Base-by-base conservation (phyloP, 2,113 vertebrate genomes). In the Elephantulus edwardii region DNA sequence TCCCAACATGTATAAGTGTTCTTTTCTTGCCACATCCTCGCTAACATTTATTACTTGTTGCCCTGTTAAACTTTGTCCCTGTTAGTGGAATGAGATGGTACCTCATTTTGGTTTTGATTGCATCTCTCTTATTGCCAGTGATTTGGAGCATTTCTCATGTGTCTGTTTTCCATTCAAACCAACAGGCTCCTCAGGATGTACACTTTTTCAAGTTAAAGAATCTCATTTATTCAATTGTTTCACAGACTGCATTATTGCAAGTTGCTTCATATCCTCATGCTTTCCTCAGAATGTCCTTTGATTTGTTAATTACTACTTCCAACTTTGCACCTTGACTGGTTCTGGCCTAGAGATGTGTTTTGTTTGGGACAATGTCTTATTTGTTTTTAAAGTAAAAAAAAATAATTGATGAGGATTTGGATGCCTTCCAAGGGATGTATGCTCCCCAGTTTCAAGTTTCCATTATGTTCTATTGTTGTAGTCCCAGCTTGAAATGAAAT, bases 221-320 rank as follows among this genome's bases (percentile, higher is more conserved):
- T 46, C 40, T 16, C 35, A 46, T 16, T 66, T 76, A 50, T 9
- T 77, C 33, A 46, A 3, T 54, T 46, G 20, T 64, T 82, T 46
- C 38, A 35, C 44, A 8, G 5, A 42, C 85, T 12, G 11, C 54
- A 56, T 16, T 8, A 1, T 13, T 38, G 4, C 58, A 54, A 40
- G 16, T 83, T 60, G 52, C 42, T 91, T 85, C 44, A 40, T 62
- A n/a, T 46, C 30, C 78, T 74, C 46, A 50, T 56, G 33, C 12
- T 75, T 6, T 85, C 75, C 38, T 81, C 38, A 76, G 70, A 93
- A 71, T 75, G 58, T 71, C 71, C 58, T 85, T 88, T 83, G 64
- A 68, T 83, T 94, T 62, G n/a, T 33, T 90, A 75, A 86, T 85
- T 28, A 83, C 70, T 78, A 80, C 72, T 81, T 83, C 70, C 20